phyloP scores from a whole-genome alignment of 2,888 invertebrate genomes.

The Ametastegia equiseti region DNA sequence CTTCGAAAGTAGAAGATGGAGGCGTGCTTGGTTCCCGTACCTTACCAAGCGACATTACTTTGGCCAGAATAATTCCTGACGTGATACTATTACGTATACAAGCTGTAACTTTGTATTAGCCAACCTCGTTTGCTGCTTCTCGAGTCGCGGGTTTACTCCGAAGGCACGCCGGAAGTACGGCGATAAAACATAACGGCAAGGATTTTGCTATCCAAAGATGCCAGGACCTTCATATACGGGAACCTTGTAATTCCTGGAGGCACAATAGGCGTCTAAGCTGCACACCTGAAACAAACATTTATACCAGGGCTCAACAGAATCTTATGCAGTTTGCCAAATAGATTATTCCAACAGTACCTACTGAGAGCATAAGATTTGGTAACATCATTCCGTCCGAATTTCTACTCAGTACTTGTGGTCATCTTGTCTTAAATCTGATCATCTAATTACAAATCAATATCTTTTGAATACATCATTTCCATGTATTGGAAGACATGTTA shows the following conservation, averaged over 20 bases:
- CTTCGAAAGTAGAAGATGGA: background rate
- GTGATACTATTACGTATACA: constrained; percentile 34
- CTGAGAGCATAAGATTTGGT: background rate
- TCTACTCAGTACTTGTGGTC: too few species aligned
- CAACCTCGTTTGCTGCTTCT: background rate
- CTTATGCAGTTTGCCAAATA: background rate
- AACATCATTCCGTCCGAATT: too few species aligned
- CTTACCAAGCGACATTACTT: background rate
- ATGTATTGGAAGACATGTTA: too few species aligned
- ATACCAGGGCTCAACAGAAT: background rate
- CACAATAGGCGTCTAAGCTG: background rate
- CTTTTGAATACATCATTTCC: background rate
- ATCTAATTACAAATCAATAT: too few species aligned
- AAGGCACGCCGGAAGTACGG: background rate
- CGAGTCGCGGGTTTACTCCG: background rate
- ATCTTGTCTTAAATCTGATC: too few species aligned
- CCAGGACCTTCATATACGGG: background rate
- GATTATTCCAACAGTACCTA: background rate
- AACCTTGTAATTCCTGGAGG: background rate
- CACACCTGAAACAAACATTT: background rate
- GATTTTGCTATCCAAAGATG: background rate
- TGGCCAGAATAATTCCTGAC: constrained; percentile 24
- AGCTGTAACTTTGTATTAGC: constrained; percentile 32
- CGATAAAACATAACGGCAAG: constrained; percentile 22
- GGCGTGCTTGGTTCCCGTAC: background rate